Evolutionary conservation across 2,888 invertebrate species (phyloP), one percentile per base, ranked within the genome.

Genomic region (Ormyrus thymus): DNA sequence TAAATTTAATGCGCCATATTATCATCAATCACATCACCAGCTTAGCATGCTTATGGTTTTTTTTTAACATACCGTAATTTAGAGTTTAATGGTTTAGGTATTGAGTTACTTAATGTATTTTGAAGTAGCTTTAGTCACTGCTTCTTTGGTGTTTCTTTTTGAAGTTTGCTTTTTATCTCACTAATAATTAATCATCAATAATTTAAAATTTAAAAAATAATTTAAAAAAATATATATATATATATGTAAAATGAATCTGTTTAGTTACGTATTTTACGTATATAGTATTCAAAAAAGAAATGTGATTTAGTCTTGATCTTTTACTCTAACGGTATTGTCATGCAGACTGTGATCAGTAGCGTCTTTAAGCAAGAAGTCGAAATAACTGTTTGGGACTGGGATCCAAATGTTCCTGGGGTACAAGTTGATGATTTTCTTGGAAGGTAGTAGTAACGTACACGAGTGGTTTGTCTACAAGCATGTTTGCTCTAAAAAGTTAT

Each of bases 351-450:
- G 92, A 93, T 96, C 92, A 93, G 92, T 91, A 94, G 95, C 88
- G 92, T 92, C 90, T 93, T 93, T 92, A 93, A 93, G 89, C 95
- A 96, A 92, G 92, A 93, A 92, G 90, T 95, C 91, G 92, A 92
- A 90, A 92, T 95, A 91, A 93, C 94, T 90, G 91, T 95, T 89
- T 96, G 95, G 95, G 96, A 96, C 92, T 95, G 94, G 93, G 96
- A 96, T 92, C 93, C 95, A 86, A 94, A 93, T 86, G 93, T 95
- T 92, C 92, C 93, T 83, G 95, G 95, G 90, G 93, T 94, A 87
- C 93, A 93, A 90, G 94, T 93, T 91, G 95, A 96, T 92, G 96
- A 96, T 93, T 93, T 92, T 91, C 94, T 96, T 91, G 96, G 96
- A 93, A 96, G 95, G 96, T 96, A 89, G 87, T 87, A 86, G 82